Evolutionary conservation across 2,888 invertebrate genomes (phyloP).

Genomic region (Imbricaverruca yamaguchii): DNA sequence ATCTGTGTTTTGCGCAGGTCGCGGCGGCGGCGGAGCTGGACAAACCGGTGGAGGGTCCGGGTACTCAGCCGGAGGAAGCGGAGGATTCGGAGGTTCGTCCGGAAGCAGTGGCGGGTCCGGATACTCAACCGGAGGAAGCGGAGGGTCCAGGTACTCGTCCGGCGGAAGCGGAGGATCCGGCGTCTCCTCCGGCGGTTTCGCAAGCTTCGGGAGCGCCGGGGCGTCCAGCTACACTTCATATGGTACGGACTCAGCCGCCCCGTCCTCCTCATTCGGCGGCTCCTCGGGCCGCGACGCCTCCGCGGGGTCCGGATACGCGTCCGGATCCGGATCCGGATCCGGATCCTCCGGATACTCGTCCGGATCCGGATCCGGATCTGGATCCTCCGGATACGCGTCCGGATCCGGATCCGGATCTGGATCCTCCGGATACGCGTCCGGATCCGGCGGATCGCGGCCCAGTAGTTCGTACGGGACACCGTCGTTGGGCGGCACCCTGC

Average conservation of each 20-base stretch:
- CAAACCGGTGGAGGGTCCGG: conserved; percentile 30
- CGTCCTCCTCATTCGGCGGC: background rate
- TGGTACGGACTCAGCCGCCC: background rate
- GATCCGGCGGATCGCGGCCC: background rate
- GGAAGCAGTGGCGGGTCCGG: background rate
- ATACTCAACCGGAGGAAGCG: background rate
- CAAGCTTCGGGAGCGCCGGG: too few relatives aligned
- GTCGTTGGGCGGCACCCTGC: background rate
- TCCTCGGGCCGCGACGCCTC: too few relatives aligned
- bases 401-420: too few relatives aligned
- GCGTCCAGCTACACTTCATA: background rate
- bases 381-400: too few relatives aligned
- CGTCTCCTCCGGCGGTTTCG: background rate
- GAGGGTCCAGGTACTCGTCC: background rate
- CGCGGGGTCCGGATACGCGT: too few relatives aligned
- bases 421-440: too few relatives aligned
- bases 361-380: too few relatives aligned
- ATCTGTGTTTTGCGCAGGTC: background rate
- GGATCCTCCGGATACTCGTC: too few relatives aligned
- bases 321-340: too few relatives aligned
- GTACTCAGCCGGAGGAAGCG: conserved; percentile 13
- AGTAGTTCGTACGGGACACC: background rate
- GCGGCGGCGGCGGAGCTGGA: background rate
- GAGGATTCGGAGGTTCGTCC: conserved; percentile 27
- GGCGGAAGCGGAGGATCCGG: background rate